phyloP scores from a whole-genome alignment of 2,888 invertebrate genomes.

The Eustalomyia histrio region DNA sequence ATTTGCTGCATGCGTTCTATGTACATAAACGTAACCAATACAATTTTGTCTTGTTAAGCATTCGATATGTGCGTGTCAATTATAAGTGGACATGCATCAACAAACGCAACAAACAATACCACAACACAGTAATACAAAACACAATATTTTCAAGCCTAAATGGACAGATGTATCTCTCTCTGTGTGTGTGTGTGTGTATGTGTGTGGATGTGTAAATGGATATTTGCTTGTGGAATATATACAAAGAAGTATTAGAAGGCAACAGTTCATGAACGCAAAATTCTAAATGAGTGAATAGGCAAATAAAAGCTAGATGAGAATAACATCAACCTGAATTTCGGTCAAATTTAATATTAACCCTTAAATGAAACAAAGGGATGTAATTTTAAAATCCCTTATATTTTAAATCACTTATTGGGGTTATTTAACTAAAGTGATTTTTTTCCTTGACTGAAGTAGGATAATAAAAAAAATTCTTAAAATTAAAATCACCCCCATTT shows the following conservation, averaged over 20 bases:
- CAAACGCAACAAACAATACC: conserved; percentile 1
- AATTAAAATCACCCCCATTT: too few relatives aligned
- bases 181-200: too few relatives aligned
- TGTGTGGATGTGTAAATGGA: neutral
- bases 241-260: neutral
- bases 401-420: too few relatives aligned
- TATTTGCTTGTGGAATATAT: neutral
- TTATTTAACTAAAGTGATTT: too few relatives aligned
- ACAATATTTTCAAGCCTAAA: neutral
- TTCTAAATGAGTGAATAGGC: neutral
- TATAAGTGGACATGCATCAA: conserved; percentile 44
- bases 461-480: too few relatives aligned
- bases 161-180: neutral
- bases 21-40: conserved; percentile 33
- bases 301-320: conserved; percentile 11
- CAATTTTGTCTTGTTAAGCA: conserved; percentile 11
- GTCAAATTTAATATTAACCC: neutral
- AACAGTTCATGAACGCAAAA: neutral
- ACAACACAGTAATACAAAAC: neutral
- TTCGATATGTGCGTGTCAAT: conserved; percentile 16
- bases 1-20: neutral
- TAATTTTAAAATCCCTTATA: too few relatives aligned
- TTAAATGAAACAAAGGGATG: neutral
- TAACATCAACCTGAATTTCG: neutral
- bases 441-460: too few relatives aligned